These are phyloP conservation scores for Catocala nupta DNA, from an alignment of 2,888 invertebrate species.

Conservation along the genomic window DNA sequence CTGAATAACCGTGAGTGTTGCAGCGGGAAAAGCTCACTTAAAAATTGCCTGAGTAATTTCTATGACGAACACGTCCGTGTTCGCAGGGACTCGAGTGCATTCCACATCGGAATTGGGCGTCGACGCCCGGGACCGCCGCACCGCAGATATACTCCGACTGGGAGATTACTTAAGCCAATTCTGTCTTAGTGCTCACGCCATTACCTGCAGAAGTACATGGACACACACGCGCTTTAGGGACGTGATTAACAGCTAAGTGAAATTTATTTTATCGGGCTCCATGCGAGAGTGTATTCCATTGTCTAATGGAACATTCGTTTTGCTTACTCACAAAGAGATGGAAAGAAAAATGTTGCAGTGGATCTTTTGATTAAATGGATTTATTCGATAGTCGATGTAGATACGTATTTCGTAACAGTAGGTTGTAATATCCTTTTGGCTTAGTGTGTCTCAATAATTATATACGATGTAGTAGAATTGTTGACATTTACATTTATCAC, in stretches of 20 bases:
- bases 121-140: constrained; percentile 50
- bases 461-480: too few relatives aligned
- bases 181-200: constrained; percentile 76
- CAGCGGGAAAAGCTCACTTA: constrained; percentile 82
- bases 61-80: constrained; percentile 83
- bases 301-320: constrained; percentile 71
- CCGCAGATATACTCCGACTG: constrained; percentile 62
- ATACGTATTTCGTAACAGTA: constrained; percentile 46
- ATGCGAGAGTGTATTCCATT: constrained; percentile 63
- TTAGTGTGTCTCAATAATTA: too few relatives aligned
- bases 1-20: constrained; percentile 82
- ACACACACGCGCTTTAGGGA: constrained; percentile 71
- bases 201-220: constrained; percentile 69
- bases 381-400: constrained; percentile 37
- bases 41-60: constrained; percentile 83
- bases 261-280: constrained; percentile 75
- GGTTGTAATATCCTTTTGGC: constrained; percentile 27
- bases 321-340: constrained; percentile 57
- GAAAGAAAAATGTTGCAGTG: constrained; percentile 45
- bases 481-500: too few relatives aligned
- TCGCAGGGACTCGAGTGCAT: constrained; percentile 67
- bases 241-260: constrained; percentile 79
- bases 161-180: constrained; percentile 80
- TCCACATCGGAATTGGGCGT: constrained; percentile 69
- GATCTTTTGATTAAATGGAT: constrained; percentile 39